Percentiles rank a stretch among this genome's conserved stretches.
phyloP scores from a whole-genome alignment of 2,888 invertebrate genomes.

The Xanthorhoe designata region DNA sequence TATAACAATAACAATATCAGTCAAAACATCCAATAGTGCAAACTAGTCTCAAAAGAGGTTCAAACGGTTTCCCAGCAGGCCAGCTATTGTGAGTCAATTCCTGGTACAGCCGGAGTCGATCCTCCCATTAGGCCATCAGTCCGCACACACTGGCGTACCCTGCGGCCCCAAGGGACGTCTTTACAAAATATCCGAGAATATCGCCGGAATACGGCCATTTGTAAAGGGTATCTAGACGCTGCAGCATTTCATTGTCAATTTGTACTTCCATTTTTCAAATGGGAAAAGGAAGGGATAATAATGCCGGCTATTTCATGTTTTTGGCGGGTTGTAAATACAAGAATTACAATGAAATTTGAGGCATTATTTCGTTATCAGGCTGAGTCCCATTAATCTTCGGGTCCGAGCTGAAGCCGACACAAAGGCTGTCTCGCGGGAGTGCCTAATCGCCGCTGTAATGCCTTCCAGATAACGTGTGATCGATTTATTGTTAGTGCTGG shows the following conservation, averaged over 20 bases:
- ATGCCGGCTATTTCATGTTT: neutral
- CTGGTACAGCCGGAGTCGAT: conserved; percentile 9
- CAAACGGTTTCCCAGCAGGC: conserved; percentile 10
- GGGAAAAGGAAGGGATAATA: conserved; percentile 10
- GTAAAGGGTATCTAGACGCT: conserved; percentile 25
- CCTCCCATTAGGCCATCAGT: conserved; percentile 22
- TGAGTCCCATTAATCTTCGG: conserved; percentile 11
- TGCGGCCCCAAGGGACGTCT: conserved; percentile 20
- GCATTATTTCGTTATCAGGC: conserved; percentile 13
- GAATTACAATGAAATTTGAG: neutral
- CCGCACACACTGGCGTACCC: conserved; percentile 5
- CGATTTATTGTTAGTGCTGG: conserved; percentile 15
- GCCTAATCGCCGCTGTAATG: conserved; percentile 18
- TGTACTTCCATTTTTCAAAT: conserved; percentile 27
- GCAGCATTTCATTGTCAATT: conserved; percentile 28
- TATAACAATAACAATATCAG: neutral
- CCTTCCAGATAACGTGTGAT: conserved; percentile 22
- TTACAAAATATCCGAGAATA: conserved; percentile 24
- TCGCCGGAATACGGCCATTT: conserved; percentile 17
- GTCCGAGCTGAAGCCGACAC: conserved; percentile 2
- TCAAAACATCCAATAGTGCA: neutral
- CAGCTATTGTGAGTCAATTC: conserved; percentile 5
- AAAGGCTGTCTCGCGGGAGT: conserved; percentile 16
- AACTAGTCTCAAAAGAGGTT: neutral
- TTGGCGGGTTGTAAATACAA: neutral